phyloP scores from a whole-genome alignment of 2,113 vertebrate genomes.

The Indicator maculatus region DNA sequence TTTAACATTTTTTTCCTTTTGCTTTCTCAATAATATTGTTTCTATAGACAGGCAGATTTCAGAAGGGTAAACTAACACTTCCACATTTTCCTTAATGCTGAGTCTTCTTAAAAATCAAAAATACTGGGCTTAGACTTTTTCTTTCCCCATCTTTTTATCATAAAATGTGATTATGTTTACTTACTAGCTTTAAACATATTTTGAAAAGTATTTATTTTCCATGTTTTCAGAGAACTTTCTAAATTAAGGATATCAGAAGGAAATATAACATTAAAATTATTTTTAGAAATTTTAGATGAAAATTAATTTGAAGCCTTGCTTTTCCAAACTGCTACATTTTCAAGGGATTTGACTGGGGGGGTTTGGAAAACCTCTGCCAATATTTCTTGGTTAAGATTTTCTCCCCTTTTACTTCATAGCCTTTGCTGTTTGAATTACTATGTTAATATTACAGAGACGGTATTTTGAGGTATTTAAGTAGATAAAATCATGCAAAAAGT shows the following conservation, averaged over 20 bases:
- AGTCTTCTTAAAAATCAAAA: neutral
- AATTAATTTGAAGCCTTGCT: neutral
- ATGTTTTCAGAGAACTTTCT: neutral
- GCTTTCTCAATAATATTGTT: neutral
- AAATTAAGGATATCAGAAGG: neutral
- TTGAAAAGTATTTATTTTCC: neutral
- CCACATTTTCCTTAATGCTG: neutral
- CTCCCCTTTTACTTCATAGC: neutral
- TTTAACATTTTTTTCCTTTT: neutral
- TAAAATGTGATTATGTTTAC: fast-evolving
- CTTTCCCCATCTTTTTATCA: neutral
- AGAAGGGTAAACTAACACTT: neutral
- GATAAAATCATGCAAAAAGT: neutral
- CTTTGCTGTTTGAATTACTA: neutral
- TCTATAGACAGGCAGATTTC: neutral
- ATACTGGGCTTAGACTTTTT: fast-evolving
- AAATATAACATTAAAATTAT: neutral
- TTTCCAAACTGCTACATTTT: neutral
- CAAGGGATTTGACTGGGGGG: fast-evolving
- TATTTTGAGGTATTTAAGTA: neutral
- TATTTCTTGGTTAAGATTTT: neutral
- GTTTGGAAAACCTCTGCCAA: neutral
- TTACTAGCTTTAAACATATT: neutral
- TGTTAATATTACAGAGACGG: neutral
- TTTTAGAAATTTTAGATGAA: neutral